Evolutionary conservation across 2,888 invertebrate genomes (phyloP), one percentile per base, ranked within the genome.

Genomic region (Eutolmus rufibarbis): DNA sequence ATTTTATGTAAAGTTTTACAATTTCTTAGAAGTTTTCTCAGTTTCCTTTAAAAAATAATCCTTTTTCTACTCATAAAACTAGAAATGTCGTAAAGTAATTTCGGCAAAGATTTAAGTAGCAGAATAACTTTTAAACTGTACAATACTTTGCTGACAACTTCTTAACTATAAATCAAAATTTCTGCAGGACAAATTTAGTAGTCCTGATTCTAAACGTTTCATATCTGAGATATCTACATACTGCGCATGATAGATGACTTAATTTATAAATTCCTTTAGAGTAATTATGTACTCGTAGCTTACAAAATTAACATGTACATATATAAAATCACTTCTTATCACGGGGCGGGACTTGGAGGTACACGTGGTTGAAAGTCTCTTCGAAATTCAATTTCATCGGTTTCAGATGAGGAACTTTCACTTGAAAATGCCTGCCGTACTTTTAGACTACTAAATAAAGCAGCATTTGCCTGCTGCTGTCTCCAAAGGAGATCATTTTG

Each of bases 301-400:
- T 23, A 66, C 28, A 66, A 66, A 66, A 66, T 23, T 23, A 28
- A 23, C 66, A 28, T 66, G 5, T 14, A n/a, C n/a, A n/a, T n/a
- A 66, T 23, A 66, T 28, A 12, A 28, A 66, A 66, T 23, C 76
- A 37, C 37, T 79, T 79, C 34, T 56, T 66, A 82, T 91, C 92
- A 93, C 91, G 93, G 93, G 88, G 93, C 93, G 89, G 93, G 93
- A 89, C 93, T 93, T 34, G 93, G 93, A 87, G 93, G 93, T 86
- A 93, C 90, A 66, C 92, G 91, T 56, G 92, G 91, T 77, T 91
- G 90, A 88, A 92, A 92, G 86, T 93, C 92, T 82, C 91, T 91
- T 78, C 91, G 91, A 89, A 92, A 93, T 88, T 92, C 92, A 88
- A 92, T 91, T 88, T 91, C 91, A 89, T 91, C 93, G 87, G 93